Base-by-base conservation (phyloP, 2,888 invertebrate species). In the Caenorhabditis drosophilae region DNA sequence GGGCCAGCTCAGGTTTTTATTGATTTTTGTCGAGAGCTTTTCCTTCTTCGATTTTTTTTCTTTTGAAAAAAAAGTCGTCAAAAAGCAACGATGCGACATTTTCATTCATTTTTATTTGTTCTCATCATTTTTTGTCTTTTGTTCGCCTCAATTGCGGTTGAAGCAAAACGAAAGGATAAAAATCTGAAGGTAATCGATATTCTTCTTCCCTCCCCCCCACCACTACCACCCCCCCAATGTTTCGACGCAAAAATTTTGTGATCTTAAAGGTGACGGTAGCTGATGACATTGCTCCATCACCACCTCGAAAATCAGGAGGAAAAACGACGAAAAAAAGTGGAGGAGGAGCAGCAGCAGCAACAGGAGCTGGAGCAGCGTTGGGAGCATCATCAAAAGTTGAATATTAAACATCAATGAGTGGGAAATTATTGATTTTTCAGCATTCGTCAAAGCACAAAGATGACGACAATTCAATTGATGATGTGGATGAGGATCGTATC, bases 401-500 rank as follows among this genome's bases (percentile, higher is more conserved):
- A 18, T 20, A 40, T 7, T 18, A 40, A n/a, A 18, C 18, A 7
- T 18, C 18, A 2, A 40, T 20, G 40, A 22, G 18, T 18, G 12
- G 16, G 23, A 44, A 23, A 23, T 2, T 2, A 23, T n/a, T n/a
- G n/a, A n/a, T n/a, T n/a, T n/a, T n/a, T n/a, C n/a, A n/a, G 35
- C n/a, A 26, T 9, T 20, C 52, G 9, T 22, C 51, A 6, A 53
- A 62, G 23, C 67, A 70, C 16, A 56, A 58, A 23, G 73, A 70
- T 40, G 72, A 74, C 44, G 67, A 75, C 46, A 67, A 76, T 45
- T 73, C 76, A 41, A 76, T 76, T 38, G 76, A 76, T 49, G 94
- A 95, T 84, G 95, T 96, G 9, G 94, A 95, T 85, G 89, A 92
- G 68, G 93, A 94, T 86, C 94, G 94, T 92, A 87, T 95, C 80